Conservation (phyloP, 2,113 vertebrate genomes). For the Gnathonemus echidnorhynchus region DNA sequence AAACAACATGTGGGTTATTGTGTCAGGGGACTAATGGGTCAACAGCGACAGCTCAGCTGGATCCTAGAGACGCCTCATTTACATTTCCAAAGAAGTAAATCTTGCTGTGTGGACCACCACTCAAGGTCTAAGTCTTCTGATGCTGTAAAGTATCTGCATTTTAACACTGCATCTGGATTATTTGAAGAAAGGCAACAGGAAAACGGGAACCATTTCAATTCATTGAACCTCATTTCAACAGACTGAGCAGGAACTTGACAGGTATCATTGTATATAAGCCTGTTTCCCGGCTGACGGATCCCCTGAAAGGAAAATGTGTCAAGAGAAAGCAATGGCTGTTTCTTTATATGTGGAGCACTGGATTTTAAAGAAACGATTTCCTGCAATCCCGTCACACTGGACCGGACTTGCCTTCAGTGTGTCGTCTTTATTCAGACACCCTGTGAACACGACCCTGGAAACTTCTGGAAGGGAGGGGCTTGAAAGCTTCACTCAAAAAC, state of each 20-base stretch:
- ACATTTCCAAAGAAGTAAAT: slow-evolving; percentile 52
- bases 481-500: background rate
- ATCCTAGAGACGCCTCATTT: slow-evolving; percentile 34
- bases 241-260: slow-evolving; percentile 37
- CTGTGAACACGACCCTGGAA: background rate
- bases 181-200: slow-evolving; percentile 27
- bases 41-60: slow-evolving; percentile 30
- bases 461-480: background rate
- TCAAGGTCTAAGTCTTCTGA: slow-evolving; percentile 31
- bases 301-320: slow-evolving; percentile 22
- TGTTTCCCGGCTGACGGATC: slow-evolving; percentile 35
- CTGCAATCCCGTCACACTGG: background rate
- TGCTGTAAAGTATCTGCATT: slow-evolving; percentile 41
- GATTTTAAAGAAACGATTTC: background rate
- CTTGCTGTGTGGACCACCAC: slow-evolving; percentile 10
- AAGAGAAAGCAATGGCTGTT: slow-evolving; percentile 8
- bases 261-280: slow-evolving; percentile 36
- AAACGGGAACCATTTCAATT: background rate
- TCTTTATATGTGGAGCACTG: background rate
- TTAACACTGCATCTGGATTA: slow-evolving; percentile 42
- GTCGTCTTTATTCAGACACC: background rate
- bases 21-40: slow-evolving; percentile 1
- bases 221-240: slow-evolving; percentile 39
- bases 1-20: background rate
- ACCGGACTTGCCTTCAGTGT: background rate